Evolutionary conservation across 2,888 invertebrate genomes (phyloP), one percentile per base, ranked within the genome.

Genomic region (Ramazzottius varieornatus): DNA sequence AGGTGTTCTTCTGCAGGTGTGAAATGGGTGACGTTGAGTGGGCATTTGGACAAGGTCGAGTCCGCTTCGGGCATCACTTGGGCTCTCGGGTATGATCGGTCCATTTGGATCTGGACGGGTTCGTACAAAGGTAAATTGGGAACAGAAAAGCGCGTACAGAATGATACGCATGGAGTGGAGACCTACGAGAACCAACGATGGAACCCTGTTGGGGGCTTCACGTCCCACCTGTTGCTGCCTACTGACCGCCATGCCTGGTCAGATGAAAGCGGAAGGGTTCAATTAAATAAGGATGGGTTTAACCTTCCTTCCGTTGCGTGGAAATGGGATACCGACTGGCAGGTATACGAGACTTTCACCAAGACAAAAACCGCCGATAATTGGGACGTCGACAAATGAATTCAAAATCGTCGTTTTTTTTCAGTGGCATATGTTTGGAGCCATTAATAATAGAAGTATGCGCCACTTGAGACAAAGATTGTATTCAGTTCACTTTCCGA

Each of bases 121-220:
- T 24, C 16, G 16, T 54, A 54, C 29, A 24, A 54, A 29, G 54
- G 54, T 4, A 54, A 54, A 54, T 16, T 4, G 13, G 54, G 54
- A 54, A 54, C 29, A 24, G 54, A 54, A 24, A 13, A 29, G 13
- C 8, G 29, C 8, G 54, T 54, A 8, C 54, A 54, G 54, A 29
- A 4, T 4, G 54, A 54, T 24, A 54, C 54, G 40, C 40, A 29
- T 13, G 4, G 20, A 8, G 54, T 54, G 54, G 54, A 54, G 54
- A 4, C 24, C 16, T 54, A 54, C 29, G 54, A 54, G 29, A 54
- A 54, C 20, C 71, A 84, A 82, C 80, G 92, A 69, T 92, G 92
- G 92, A 80, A 88, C 68, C 91, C 92, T 1, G 80, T 88, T 64
- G 86, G 87, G 75, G 90, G 90, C 1, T 91, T 89, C 74, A 84